phyloP scores from a whole-genome alignment of 2,113 vertebrate species.

The Leptocoma aspasia region DNA sequence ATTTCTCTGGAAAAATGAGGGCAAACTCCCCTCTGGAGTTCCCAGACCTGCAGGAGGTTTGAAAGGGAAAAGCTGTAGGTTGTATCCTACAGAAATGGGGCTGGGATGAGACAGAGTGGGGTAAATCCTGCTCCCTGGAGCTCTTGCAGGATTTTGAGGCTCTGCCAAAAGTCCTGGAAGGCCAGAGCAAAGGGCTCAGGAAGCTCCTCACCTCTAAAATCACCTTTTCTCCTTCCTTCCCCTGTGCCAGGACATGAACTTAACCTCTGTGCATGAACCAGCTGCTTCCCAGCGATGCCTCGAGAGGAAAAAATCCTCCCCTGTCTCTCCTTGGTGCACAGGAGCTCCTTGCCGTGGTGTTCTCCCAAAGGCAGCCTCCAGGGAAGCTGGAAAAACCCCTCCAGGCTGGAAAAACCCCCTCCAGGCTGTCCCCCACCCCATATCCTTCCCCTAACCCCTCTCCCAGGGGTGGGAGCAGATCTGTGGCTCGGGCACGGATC shows the following conservation, averaged over 20 bases:
- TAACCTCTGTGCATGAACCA: fast-evolving
- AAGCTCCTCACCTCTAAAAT: not conserved
- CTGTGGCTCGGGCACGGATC: fast-evolving
- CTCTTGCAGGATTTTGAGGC: not conserved
- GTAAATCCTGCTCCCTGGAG: not conserved
- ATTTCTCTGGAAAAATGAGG: not conserved
- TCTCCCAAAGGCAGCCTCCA: not conserved
- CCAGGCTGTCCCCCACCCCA: fast-evolving
- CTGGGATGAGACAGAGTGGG: not conserved
- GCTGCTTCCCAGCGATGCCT: not conserved
- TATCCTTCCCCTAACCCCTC: not conserved
- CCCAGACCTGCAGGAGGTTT: not conserved
- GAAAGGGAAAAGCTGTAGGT: not conserved
- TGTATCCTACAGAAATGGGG: not conserved
- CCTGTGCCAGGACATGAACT: not conserved
- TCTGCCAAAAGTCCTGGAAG: not conserved
- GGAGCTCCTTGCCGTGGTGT: fast-evolving
- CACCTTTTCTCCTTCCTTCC: not conserved
- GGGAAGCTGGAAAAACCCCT: not conserved
- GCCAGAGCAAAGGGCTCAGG: not conserved
- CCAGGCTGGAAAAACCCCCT: not conserved
- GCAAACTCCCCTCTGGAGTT: fast-evolving
- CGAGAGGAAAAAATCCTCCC: not conserved
- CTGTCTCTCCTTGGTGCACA: not conserved
- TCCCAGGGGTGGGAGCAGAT: not conserved